Evolutionary conservation across 2,113 vertebrate species (phyloP), one percentile per base, ranked within the genome.

Genomic region (Perca flavescens): DNA sequence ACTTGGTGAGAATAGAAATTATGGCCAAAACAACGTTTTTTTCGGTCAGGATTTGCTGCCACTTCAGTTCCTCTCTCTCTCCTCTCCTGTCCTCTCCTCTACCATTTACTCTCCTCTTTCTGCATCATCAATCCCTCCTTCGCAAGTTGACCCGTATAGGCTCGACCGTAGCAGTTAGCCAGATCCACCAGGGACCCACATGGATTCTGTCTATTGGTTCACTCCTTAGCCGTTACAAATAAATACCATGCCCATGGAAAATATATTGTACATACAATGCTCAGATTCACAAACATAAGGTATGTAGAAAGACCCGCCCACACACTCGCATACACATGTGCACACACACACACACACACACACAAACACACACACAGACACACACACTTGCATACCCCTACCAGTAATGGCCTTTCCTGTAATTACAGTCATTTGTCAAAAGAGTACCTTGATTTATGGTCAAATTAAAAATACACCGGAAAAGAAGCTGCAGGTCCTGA

Each of bases 401-500:
- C 63, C 88, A 90, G 86, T 75, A 92, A 75, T 79, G 91, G 93
- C 92, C 96, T 96, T 94, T 93, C 72, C 93, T 94, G 94, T 98
- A 98, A 99, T 97, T 97, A 96, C 93, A 92, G 95, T 96, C 93
- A 96, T 98, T 97, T 96, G 96, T 98, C 97, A 99, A 95, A 95
- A 91, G 93, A 90, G 77, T 90, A 87, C 68, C 94, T 96, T 97
- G 96, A 97, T 97, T 97, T 97, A 97, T 96, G 96, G 94, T 96
- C 96, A 85, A 97, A 96, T 97, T 97, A 96, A 96, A 97, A 96
- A 94, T 91, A 95, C 88, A 90, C 89, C 86, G 72, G 88, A 92
- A 93, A 90, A 94, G 96, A 96, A 93, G 90, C 95, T 92, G 88
- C 93, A 88, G 91, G 94, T 93, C 78, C 90, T 91, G 93, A 87